These are phyloP conservation scores for Vollenhovia emeryi DNA, from an alignment of 1,140 invertebrate genomes.

Conservation along the genomic window DNA sequence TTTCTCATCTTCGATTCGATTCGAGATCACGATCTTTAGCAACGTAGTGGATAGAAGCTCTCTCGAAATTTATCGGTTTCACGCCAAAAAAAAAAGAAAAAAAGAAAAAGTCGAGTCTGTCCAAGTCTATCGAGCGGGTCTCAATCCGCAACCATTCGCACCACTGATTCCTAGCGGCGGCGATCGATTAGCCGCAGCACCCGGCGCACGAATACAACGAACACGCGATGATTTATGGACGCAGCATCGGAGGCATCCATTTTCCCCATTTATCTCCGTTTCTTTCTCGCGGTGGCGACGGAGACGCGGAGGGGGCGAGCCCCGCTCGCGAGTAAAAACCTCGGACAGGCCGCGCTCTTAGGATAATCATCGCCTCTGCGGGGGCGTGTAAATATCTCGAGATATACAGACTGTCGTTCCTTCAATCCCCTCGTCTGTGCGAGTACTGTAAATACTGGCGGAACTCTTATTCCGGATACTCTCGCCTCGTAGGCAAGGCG, in stretches of 20 bases:
- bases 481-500: neutral
- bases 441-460: conserved; percentile 10
- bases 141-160: neutral
- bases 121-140: conserved; percentile 11
- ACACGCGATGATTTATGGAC: conserved; percentile 24
- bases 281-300: neutral
- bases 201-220: conserved; percentile 36
- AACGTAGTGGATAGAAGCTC: conserved; percentile 1
- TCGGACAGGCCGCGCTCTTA: neutral
- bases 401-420: conserved; percentile 11
- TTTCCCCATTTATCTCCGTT: neutral
- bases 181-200: conserved; percentile 1
- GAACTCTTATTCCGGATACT: neutral
- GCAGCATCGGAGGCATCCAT: neutral
- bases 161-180: neutral
- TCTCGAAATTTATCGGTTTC: conserved; percentile 27
- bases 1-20: conserved; percentile 57
- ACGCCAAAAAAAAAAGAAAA: neutral
- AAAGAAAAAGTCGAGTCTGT: no score
- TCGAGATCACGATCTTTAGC: conserved; percentile 10
- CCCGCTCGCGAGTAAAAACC: conserved; percentile 19
- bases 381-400: conserved; percentile 46
- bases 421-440: conserved; percentile 19
- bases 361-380: conserved; percentile 1
- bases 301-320: neutral